phyloP scores from a whole-genome alignment of 2,113 vertebrate species.

The Saguinus midas region DNA sequence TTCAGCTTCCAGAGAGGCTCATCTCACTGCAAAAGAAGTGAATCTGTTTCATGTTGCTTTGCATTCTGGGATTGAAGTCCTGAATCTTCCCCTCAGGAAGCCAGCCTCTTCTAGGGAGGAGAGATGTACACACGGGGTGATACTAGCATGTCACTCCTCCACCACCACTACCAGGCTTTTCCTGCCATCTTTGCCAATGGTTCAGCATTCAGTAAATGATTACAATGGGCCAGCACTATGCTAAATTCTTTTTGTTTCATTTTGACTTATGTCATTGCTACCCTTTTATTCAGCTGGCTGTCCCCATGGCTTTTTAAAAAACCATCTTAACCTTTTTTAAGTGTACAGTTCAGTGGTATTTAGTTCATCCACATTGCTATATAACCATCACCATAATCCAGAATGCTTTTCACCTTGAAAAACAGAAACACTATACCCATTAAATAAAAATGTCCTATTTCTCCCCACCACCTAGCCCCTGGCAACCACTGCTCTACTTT shows the following conservation, averaged over 20 bases:
- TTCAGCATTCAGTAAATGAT: background rate
- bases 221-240: background rate
- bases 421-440: background rate
- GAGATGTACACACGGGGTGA: accelerated
- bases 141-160: no score
- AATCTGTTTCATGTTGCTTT: slow-evolving; percentile 55
- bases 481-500: background rate
- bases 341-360: background rate
- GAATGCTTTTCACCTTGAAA: background rate
- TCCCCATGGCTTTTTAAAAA: background rate
- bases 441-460: background rate
- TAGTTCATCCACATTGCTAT: background rate
- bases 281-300: background rate
- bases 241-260: background rate
- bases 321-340: background rate
- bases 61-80: slow-evolving; percentile 63
- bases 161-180: background rate
- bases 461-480: no score
- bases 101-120: background rate
- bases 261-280: background rate
- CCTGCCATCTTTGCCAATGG: background rate
- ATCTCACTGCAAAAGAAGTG: slow-evolving; percentile 69
- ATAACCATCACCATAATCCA: background rate
- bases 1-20: slow-evolving; percentile 64
- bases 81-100: slow-evolving; percentile 54